Evolutionary conservation across 1,140 invertebrate species (phyloP), one percentile per base, ranked within the genome.

Genomic region (Drosophila ohnishii): DNA sequence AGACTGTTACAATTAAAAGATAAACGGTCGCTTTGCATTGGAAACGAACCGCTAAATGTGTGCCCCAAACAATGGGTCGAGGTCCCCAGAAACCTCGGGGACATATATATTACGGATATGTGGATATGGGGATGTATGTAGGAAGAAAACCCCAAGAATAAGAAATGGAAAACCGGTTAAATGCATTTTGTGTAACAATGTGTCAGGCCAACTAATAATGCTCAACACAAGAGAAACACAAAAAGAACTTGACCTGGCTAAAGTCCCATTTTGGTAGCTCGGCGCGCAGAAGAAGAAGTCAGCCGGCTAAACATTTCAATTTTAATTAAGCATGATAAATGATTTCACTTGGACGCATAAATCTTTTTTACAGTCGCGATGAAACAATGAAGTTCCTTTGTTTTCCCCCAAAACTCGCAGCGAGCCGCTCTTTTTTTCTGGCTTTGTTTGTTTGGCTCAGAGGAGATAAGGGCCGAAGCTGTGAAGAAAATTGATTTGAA

Each of bases 281-380:
- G 40, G 48, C 44, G 45, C 30, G 16, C 14, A 60, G 63, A 30
- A 4, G 59, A 78, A 78, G 80, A 87, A 80, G 84, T 78, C 74
- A 77, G 69, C 84, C 80, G 63, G 78, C 85, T 80, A 88, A 89
- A 88, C 84, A 88, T 90, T 90, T 90, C 85, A 90, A 82, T 90
- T 90, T 90, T 90, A 90, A 90, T 90, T 90, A 90, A 90, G 89
- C 89, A 90, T 90, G 89, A 90, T 90, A 90, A 90, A 90, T 90
- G 89, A 89, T 90, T 87, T 90, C 89, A 90, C 81, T 77, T 85
- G 88, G 79, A 78, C 82, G 75, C 74, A 90, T 90, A 90, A 90
- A 90, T 90, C 89, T 90, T 74, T 89, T 83, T 89, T 75, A 87
- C 78, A 86, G 84, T 80, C 84, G 80, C 84, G 84, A 88, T 88